Base-by-base conservation (phyloP, 2,888 invertebrate species). In the Aporophyla lueneburgensis region DNA sequence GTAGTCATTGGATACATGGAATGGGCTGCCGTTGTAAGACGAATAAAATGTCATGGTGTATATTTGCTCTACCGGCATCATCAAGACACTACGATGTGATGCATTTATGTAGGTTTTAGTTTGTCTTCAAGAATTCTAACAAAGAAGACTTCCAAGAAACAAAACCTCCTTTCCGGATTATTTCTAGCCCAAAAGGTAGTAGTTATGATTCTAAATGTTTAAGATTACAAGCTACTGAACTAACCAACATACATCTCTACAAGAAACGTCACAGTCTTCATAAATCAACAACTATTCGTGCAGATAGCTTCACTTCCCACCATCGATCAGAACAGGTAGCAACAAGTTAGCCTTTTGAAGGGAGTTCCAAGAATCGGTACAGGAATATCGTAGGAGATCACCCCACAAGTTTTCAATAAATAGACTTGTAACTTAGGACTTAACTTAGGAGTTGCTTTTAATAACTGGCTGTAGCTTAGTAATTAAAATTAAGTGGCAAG, bases 281-380 rank as follows among this genome's bases (percentile, higher is more conserved):
- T 56, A 9, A 40, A 49, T 24, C 24, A 40, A 27, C 54, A 0
- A 5, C 16, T 1, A 40, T n/a, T 16, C 3, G 14, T 5, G 58
- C 21, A n/a, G 9, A 16, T 1, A 27, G 16, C 46, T 58, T 61
- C 33, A 78, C 16, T 69, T 78, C 0, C 2, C 16, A n/a, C 51
- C 4, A 73, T 56, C 14, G n/a, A 56, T 78, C 63, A 53, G n/a
- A 63, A 51, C n/a, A 51, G 1, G 1, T 2, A 59, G 46, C 40
- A 63, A 73, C n/a, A 75, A 74, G 58, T 81, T 70, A 33, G 14
- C 43, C 21, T 54, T 63, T 61, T 70, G 2, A 62, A 54, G 46
- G 24, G 40, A 67, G 14, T 49, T 78, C 4, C 3, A 21, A 16
- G 46, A 78, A 78, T 61, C 14, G 10, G 43, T 33, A 58, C 3